phyloP scores from a whole-genome alignment of 2,888 invertebrate species.

The Xanthia icteritia region DNA sequence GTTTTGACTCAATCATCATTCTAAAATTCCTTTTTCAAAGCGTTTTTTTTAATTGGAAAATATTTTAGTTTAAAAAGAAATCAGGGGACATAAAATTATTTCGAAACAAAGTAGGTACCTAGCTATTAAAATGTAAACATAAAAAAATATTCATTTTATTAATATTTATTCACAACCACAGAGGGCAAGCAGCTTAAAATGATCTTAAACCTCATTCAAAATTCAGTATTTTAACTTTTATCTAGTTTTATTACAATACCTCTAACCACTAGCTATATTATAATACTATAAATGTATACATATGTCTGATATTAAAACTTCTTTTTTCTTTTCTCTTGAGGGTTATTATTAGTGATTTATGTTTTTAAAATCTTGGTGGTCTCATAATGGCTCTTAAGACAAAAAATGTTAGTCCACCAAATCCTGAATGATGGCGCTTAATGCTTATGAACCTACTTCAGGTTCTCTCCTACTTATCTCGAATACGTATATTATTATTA shows the following conservation, averaged over 20 bases:
- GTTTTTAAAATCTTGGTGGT: background rate
- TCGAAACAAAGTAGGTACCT: background rate
- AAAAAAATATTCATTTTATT: background rate
- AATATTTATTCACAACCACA: conserved; percentile 24
- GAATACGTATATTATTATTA: background rate
- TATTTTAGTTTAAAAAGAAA: background rate
- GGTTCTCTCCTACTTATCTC: background rate
- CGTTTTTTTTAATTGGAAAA: background rate
- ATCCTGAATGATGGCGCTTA: background rate
- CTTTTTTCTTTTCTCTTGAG: too few relatives aligned
- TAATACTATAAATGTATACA: conserved; percentile 1
- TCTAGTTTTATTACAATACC: too few relatives aligned
- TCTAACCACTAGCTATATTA: conserved; percentile 5
- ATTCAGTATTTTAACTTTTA: too few relatives aligned
- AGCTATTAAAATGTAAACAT: background rate
- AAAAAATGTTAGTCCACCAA: background rate
- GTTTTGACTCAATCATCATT: background rate
- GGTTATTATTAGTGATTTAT: background rate
- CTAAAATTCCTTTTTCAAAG: background rate
- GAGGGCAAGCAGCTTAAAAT: conserved; percentile 6
- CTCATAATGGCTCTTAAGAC: background rate
- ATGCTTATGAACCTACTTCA: background rate
- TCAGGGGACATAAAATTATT: background rate
- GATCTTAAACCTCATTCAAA: conserved; percentile 19
- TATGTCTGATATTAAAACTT: background rate